Percentiles rank a stretch among this genome's conserved stretches.
These are phyloP conservation scores for Neotoma lepida DNA, from an alignment of 2,113 vertebrate species.

Conservation along the genomic window DNA sequence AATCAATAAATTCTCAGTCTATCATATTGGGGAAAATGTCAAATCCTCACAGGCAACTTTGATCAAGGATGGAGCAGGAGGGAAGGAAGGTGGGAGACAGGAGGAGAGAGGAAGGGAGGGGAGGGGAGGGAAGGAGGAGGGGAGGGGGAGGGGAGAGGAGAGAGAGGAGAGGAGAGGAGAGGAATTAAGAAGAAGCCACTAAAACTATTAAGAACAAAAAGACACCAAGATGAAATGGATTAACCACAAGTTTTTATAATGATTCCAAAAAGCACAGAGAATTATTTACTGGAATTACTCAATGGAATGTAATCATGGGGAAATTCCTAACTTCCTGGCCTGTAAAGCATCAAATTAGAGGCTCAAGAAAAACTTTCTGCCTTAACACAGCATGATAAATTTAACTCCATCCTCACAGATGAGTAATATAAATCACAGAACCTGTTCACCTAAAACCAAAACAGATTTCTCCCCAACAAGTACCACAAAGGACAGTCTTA, in stretches of 20 bases:
- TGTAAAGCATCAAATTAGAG: conserved; percentile 53
- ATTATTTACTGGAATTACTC: conserved; percentile 73
- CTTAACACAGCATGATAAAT: conserved; percentile 30
- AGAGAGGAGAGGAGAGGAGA: neutral
- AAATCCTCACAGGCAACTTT: conserved; percentile 60
- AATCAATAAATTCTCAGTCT: conserved; percentile 63
- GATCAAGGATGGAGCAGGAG: neutral
- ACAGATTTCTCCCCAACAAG: neutral
- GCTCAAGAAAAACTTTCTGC: conserved; percentile 35
- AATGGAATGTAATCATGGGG: conserved; percentile 59
- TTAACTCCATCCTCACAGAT: conserved; percentile 20
- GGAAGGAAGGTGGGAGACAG: too few species aligned
- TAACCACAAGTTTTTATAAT: conserved; percentile 73
- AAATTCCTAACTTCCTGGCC: conserved; percentile 70
- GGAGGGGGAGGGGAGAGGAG: neutral
- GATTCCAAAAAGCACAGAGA: conserved; percentile 57
- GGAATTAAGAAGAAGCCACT: conserved; percentile 62
- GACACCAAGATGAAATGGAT: conserved; percentile 66
- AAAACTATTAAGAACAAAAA: conserved; percentile 70
- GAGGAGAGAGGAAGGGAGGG: neutral
- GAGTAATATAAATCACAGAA: conserved; percentile 40
- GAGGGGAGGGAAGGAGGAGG: neutral
- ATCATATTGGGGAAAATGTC: conserved; percentile 39
- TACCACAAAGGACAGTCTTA: neutral
- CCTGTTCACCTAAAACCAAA: conserved; percentile 47